Conservation (phyloP, 2,888 invertebrate genomes). For the Cetonia aurata region DNA sequence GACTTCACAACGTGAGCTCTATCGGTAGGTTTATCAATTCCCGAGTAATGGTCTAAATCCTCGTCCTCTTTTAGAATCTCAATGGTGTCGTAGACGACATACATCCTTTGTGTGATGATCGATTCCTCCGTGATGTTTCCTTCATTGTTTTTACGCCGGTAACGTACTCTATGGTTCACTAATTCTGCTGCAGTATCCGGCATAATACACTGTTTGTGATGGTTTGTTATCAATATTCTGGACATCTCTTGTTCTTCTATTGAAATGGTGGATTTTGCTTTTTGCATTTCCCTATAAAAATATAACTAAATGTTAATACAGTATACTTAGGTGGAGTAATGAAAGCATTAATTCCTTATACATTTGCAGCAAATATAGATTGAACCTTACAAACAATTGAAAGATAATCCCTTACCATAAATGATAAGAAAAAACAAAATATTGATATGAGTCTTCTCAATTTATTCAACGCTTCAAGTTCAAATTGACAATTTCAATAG, state of each 20-base stretch:
- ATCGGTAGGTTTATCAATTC: slow-evolving; percentile 74
- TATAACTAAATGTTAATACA: neutral
- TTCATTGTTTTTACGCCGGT: slow-evolving; percentile 66
- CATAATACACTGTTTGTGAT: slow-evolving; percentile 75
- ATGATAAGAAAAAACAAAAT: too few species aligned
- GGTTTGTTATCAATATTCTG: slow-evolving; percentile 67
- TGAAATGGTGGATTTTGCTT: slow-evolving; percentile 59
- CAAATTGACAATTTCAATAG: too few species aligned
- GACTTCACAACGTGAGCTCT: slow-evolving; percentile 73
- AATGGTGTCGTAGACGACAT: slow-evolving; percentile 79
- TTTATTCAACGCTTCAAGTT: too few species aligned
- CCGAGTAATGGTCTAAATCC: slow-evolving; percentile 71
- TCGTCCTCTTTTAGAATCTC: slow-evolving; percentile 77
- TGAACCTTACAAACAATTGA: too few species aligned
- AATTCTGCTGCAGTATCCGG: slow-evolving; percentile 80
- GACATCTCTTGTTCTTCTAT: slow-evolving; percentile 65
- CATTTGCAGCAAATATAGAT: neutral
- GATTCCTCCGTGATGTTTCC: slow-evolving; percentile 67
- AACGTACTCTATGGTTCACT: slow-evolving; percentile 74
- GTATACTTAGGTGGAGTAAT: neutral
- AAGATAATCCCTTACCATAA: too few species aligned
- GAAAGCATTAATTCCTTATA: neutral
- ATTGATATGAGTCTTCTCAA: too few species aligned
- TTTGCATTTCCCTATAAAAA: slow-evolving; percentile 68
- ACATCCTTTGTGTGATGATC: slow-evolving; percentile 75